Percentiles rank a stretch among this genome's conserved stretches.
These are phyloP conservation scores for Alca torda DNA, from an alignment of 2,797 vertebrate species.

Conservation along the genomic window DNA sequence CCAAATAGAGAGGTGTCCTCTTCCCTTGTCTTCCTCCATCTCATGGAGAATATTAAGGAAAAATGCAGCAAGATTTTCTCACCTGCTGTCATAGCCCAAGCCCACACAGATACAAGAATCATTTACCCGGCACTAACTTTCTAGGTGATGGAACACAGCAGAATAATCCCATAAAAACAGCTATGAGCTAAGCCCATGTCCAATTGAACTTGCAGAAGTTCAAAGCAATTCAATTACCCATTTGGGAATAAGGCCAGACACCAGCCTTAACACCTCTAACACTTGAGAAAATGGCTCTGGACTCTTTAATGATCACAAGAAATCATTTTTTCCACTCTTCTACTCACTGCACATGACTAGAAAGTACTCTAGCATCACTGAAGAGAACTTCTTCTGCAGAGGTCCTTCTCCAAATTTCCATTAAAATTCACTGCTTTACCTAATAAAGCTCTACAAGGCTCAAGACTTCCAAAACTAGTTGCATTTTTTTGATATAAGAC, in stretches of 20 bases:
- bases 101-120: neutral
- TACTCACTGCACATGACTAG: neutral
- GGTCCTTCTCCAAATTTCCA: conserved; percentile 5
- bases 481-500: neutral
- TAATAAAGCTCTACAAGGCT: conserved; percentile 12
- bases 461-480: neutral
- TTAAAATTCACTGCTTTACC: conserved; percentile 18
- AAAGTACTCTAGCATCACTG: neutral
- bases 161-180: conserved; percentile 36
- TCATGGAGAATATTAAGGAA: neutral
- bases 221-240: conserved; percentile 61
- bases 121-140: neutral
- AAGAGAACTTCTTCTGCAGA: conserved; percentile 14
- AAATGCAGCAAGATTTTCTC: neutral
- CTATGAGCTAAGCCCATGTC: neutral
- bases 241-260: conserved; percentile 59
- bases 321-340: conserved; percentile 11
- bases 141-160: conserved; percentile 17
- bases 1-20: neutral
- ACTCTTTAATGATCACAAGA: conserved; percentile 38
- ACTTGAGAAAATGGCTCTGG: conserved; percentile 51
- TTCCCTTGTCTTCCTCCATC: neutral
- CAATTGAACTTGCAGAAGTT: conserved; percentile 47
- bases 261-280: conserved; percentile 40
- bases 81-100: neutral